A percentile compares a stretch with the other conserved stretches of the same genome.
Evolutionary conservation across 2,888 invertebrate species (phyloP).

Genomic region (Tetragonisca angustula): DNA sequence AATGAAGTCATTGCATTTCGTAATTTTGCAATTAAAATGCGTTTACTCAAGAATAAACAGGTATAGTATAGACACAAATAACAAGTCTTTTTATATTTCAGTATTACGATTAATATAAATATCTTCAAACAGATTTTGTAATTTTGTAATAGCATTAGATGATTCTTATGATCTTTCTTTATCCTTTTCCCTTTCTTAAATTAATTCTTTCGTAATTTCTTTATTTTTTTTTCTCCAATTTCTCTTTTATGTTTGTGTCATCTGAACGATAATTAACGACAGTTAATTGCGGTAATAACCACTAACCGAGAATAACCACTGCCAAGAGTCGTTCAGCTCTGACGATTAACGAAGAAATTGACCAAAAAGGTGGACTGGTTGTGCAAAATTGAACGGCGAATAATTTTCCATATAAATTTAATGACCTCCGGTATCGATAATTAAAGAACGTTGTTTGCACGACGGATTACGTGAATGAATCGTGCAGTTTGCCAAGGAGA

Average conservation of each 20-base stretch:
- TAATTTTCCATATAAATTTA: neutral
- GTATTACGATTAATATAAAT: too few relatives aligned
- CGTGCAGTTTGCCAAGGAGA: slow-evolving; percentile 13
- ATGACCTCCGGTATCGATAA: slow-evolving; percentile 3
- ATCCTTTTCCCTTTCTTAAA: too few relatives aligned
- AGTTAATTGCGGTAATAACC: too few relatives aligned
- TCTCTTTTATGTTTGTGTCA: too few relatives aligned
- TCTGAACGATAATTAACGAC: too few relatives aligned
- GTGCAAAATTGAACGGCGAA: neutral
- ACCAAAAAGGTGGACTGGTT: neutral
- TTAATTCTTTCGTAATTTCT: too few relatives aligned
- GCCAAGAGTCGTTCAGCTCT: neutral
- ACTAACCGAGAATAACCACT: too few relatives aligned
- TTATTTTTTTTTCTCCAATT: too few relatives aligned
- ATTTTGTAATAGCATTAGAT: too few relatives aligned
- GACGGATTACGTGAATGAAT: slow-evolving; percentile 8
- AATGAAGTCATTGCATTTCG: neutral
- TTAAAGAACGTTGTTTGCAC: slow-evolving; percentile 10
- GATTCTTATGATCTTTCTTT: too few relatives aligned
- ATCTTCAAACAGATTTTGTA: too few relatives aligned
- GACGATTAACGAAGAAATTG: neutral
- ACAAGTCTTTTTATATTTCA: too few relatives aligned
- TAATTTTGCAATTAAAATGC: neutral
- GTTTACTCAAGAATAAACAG: neutral
- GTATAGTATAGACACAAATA: neutral